Evolutionary conservation across 1,140 invertebrate genomes (phyloP), one percentile per base, ranked within the genome.

Genomic region (Bombus affinis): DNA sequence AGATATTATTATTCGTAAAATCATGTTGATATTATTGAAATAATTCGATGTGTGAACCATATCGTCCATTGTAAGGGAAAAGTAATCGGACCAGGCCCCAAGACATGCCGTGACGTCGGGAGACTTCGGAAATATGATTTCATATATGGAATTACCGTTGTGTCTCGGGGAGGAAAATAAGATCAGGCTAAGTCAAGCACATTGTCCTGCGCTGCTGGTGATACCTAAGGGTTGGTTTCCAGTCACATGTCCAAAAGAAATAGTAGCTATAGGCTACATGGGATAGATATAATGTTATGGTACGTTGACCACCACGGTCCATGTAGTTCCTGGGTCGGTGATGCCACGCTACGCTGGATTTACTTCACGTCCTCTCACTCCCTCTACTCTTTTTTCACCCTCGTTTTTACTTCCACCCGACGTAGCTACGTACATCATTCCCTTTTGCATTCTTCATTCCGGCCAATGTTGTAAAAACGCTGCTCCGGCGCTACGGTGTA

Each of bases 241-340:
- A 85, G 86, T 93, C 85, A 91, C 89, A 92, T 91, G 91, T 90
- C 89, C 85, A 39, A 90, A 90, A 92, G 90, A 92, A 92, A 93
- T 92, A 94, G 88, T 86, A 84, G 89, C 86, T 89, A 92, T 86
- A 89, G 86, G 85, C 75, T 89, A 90, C 90, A 85, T 76, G 82
- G 92, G 86, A 94, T 93, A 89, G 88, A 93, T 92, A 92, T 92
- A 93, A 94, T 93, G 93, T 93, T 93, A 93, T 91, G 91, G 93
- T 92, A 93, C 93, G 93, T 93, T 94, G 92, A 93, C 88, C 92
- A 90, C 81, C 93, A 93, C 91, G 93, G 92, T 86, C 92, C 91
- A 91, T 91, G 91, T 92, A 89, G 88, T 73, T 86, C 89, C 85
- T 76, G 76, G 88, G 82, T 82, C 85, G 83, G 85, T 86, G 83